Conservation (phyloP, 2,797 vertebrate species). For the Rhabdomys pumilio region DNA sequence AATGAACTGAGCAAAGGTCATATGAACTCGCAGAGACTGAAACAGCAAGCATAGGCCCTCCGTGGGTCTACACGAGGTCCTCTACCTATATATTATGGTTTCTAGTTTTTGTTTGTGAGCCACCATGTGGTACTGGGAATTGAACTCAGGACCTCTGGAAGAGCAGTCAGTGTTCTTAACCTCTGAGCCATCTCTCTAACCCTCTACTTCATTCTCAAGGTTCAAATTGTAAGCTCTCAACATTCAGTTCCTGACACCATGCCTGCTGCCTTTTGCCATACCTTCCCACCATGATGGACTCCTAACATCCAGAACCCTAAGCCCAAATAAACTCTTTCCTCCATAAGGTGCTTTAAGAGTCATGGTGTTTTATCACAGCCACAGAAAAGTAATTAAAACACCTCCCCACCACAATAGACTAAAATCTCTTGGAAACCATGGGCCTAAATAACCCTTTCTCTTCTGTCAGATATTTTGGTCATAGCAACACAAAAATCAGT, state of each 20-base stretch:
- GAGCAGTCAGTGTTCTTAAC: too few relatives aligned
- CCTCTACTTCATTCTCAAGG: background rate
- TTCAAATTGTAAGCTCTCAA: background rate
- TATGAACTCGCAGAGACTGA: background rate
- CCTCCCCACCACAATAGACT: background rate
- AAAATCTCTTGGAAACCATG: background rate
- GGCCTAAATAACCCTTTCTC: background rate
- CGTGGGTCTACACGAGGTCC: background rate
- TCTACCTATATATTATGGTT: background rate
- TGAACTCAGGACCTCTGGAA: too few relatives aligned
- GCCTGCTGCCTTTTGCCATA: background rate
- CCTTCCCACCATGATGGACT: background rate
- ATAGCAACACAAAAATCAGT: background rate
- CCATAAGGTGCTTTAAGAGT: background rate
- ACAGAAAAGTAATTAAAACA: background rate
- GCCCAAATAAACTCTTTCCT: background rate
- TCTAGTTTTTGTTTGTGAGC: background rate
- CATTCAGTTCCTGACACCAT: background rate
- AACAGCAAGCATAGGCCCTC: background rate
- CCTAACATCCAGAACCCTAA: background rate
- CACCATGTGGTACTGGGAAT: too few relatives aligned
- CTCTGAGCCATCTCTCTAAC: too few relatives aligned
- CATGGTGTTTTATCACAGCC: background rate
- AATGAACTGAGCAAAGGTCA: background rate
- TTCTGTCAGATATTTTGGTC: background rate